These are phyloP conservation scores for Paraplagusia blochii DNA, from an alignment of 2,113 vertebrate species.

Conservation along the genomic window DNA sequence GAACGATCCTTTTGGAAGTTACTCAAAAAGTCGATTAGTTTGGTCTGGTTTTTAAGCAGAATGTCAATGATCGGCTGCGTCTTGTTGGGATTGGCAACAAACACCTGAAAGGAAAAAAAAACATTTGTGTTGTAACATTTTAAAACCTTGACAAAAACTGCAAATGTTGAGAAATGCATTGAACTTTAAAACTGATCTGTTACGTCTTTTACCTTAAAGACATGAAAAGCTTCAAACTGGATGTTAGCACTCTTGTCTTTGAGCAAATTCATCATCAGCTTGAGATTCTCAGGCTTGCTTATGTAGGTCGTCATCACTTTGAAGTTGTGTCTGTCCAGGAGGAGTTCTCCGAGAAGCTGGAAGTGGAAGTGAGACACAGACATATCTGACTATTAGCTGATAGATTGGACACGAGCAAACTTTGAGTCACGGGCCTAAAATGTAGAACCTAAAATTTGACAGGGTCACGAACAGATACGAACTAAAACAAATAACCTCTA, in stretches of 20 bases:
- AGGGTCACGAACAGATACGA: too few species aligned
- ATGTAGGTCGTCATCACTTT: slow-evolving; percentile 94
- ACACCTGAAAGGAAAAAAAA: slow-evolving; percentile 79
- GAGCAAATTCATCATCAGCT: slow-evolving; percentile 96
- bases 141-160: too few species aligned
- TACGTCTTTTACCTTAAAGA: slow-evolving; percentile 85
- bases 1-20: slow-evolving; percentile 96
- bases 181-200: too few species aligned
- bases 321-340: slow-evolving; percentile 94
- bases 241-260: slow-evolving; percentile 95
- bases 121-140: too few species aligned
- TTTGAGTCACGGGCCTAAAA: too few species aligned
- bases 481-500: too few species aligned
- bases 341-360: slow-evolving; percentile 90
- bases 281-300: slow-evolving; percentile 95
- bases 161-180: too few species aligned
- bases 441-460: too few species aligned
- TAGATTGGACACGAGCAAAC: too few species aligned
- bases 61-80: slow-evolving; percentile 96
- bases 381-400: too few species aligned
- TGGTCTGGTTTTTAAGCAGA: slow-evolving; percentile 96
- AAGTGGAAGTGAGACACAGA: neutral
- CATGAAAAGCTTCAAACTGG: slow-evolving; percentile 97
- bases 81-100: slow-evolving; percentile 95
- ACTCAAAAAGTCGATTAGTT: slow-evolving; percentile 95